phyloP scores from a whole-genome alignment of 2,797 vertebrate genomes.

The Buphagus erythrorhynchus region DNA sequence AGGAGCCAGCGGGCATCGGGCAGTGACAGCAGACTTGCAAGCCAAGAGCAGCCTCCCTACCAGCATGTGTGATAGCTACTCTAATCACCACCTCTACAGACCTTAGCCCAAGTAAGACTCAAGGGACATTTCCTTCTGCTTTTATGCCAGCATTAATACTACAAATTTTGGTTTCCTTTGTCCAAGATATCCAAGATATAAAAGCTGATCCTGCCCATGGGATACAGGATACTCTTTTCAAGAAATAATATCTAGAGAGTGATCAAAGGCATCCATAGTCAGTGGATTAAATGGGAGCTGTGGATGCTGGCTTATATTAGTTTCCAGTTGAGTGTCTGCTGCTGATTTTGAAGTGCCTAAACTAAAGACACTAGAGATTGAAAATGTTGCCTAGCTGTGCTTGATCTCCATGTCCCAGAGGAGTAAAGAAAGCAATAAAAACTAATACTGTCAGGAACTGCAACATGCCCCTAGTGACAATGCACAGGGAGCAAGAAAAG shows the following conservation, averaged over 20 bases:
- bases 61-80: background rate
- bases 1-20: background rate
- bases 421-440: conserved; percentile 3
- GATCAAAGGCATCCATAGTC: background rate
- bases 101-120: background rate
- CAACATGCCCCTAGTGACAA: background rate
- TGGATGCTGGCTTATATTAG: background rate
- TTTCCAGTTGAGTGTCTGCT: background rate
- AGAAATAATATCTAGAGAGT: background rate
- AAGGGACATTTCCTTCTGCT: background rate
- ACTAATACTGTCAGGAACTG: background rate
- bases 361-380: background rate
- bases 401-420: background rate
- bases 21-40: background rate
- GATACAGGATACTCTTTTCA: background rate
- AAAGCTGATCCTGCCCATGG: background rate
- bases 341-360: conserved; percentile 13
- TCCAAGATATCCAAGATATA: background rate
- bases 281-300: background rate
- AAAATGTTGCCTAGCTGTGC: background rate
- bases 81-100: background rate
- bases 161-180: background rate
- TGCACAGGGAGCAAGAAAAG: background rate
- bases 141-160: background rate
- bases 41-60: background rate